These are phyloP conservation scores for Brachylomia viminalis DNA, from an alignment of 2,888 invertebrate species.

Conservation along the genomic window DNA sequence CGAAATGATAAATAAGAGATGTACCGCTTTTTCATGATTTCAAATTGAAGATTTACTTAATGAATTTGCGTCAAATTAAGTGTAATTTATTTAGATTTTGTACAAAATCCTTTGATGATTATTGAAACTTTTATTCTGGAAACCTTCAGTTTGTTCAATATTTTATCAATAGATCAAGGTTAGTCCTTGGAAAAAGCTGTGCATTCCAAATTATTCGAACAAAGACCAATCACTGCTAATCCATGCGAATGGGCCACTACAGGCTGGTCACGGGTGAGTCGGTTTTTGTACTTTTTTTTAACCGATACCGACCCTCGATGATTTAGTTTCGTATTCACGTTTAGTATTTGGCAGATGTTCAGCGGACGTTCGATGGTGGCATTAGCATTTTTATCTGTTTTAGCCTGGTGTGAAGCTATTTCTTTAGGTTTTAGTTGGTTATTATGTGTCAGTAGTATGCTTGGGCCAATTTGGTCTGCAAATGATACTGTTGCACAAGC, in stretches of 20 bases:
- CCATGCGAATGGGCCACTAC: conserved; percentile 38
- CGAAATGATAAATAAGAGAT: conserved; percentile 56
- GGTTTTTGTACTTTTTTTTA: conserved; percentile 62
- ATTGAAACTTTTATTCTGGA: not conserved
- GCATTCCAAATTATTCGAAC: conserved; percentile 29
- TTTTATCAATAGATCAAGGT: conserved; percentile 10
- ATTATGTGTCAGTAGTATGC: conserved; percentile 23
- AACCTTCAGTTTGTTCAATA: not conserved
- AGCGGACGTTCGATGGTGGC: conserved; percentile 52
- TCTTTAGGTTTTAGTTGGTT: conserved; percentile 39
- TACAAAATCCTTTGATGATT: conserved; percentile 15
- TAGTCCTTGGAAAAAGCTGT: conserved; percentile 17
- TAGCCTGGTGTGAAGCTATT: conserved; percentile 50
- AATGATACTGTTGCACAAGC: conserved; percentile 1
- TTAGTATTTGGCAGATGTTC: conserved; percentile 72
- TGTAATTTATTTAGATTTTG: too few relatives aligned
- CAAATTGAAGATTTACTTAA: conserved; percentile 24
- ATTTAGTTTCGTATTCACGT: conserved; percentile 67
- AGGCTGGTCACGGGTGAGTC: conserved; percentile 59
- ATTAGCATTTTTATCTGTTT: conserved; percentile 63
- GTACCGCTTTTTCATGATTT: conserved; percentile 43
- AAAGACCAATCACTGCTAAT: conserved; percentile 45
- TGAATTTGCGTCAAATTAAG: conserved; percentile 35
- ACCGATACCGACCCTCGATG: conserved; percentile 59
- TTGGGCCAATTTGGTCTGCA: conserved; percentile 18